Evolutionary conservation across 2,797 vertebrate species (phyloP), one percentile per base, ranked within the genome.

Genomic region (Pelochelys cantorii): DNA sequence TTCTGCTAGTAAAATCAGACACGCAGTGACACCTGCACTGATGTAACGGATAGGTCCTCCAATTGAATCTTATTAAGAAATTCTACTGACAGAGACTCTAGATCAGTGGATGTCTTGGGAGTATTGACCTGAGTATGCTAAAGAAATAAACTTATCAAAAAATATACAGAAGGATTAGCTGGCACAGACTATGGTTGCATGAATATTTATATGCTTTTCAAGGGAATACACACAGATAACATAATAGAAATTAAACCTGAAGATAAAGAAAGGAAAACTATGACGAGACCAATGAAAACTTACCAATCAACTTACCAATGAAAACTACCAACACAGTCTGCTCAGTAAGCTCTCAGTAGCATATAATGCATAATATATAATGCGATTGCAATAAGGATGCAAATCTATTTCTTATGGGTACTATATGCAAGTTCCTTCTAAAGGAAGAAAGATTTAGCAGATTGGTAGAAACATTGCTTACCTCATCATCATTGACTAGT

Each of bases 401-500:
- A 79, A 90, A 34, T 20, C 55, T 83, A 65, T 81, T 37, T 89
- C 65, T 62, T 77, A 52, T 17, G 74, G 14, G 14, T 29, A 48
- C 48, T 2, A 80, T 15, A 18, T 7, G 18, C 5, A 7, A 54
- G 86, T 92, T 60, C 79, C 71, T 53, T 55, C 5, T 79, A 23
- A 23, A 77, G 42, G 62, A 85, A 91, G 48, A 92, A 59, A 2
- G 81, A 8, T 48, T 20, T 0, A 4, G 1, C 3, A 15, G 22
- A 6, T 5, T 62, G 79, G 25, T 15, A 65, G 81, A 87, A 92
- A 60, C 14, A 29, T 42, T 75, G 20, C 97, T 98, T 97, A 99
- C 99, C 99, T 99, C 99, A 60, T 99, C 99, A 31, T 99, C 99
- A 10, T 99, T 99, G 97, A 99, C 99, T 1, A 99, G 98, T 97